Conservation (phyloP, 2,888 invertebrate genomes). For the Leucophenga montana region DNA sequence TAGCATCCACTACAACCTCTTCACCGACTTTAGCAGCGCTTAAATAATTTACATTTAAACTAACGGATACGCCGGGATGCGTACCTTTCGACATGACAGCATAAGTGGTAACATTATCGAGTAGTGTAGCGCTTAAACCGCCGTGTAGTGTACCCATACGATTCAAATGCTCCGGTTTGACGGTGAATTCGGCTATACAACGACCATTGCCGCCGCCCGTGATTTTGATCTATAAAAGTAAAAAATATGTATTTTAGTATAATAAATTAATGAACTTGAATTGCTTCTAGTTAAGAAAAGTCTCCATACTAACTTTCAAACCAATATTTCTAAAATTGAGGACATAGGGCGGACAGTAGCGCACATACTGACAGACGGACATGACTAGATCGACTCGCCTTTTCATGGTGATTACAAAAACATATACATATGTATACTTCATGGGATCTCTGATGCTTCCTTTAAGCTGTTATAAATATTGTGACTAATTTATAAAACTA, state of each 20-base stretch:
- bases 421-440: too few relatives aligned
- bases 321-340: too few relatives aligned
- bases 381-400: too few relatives aligned
- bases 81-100: conserved; percentile 82
- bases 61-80: conserved; percentile 85
- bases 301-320: too few relatives aligned
- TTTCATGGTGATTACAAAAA: too few relatives aligned
- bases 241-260: conserved; percentile 14
- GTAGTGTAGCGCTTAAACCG: conserved; percentile 85
- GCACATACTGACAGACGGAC: too few relatives aligned
- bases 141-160: conserved; percentile 86
- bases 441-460: too few relatives aligned
- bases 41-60: conserved; percentile 87
- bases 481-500: too few relatives aligned
- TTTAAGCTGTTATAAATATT: too few relatives aligned
- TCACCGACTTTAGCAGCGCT: conserved; percentile 86
- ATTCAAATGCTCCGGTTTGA: conserved; percentile 84
- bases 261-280: neutral
- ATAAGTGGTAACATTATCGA: conserved; percentile 83
- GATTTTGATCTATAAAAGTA: conserved; percentile 68
- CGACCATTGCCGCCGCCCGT: conserved; percentile 80
- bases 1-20: conserved; percentile 84
- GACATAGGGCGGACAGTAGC: too few relatives aligned
- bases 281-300: neutral
- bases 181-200: conserved; percentile 83